phyloP scores from a whole-genome alignment of 2,113 vertebrate genomes.

The Pogonocichla stellata region DNA sequence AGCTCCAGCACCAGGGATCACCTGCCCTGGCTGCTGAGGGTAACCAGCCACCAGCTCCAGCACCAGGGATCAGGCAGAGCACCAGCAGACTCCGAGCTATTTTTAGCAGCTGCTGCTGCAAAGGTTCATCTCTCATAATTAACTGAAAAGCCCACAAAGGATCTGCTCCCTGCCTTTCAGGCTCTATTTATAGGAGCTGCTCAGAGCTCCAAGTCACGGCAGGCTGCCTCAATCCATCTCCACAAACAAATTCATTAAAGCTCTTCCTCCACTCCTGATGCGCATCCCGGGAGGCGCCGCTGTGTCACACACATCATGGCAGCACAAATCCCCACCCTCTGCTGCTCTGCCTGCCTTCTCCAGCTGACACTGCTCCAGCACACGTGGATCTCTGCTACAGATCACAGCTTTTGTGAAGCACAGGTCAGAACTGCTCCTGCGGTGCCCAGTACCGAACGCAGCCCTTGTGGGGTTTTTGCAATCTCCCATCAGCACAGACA shows the following conservation, averaged over 20 bases:
- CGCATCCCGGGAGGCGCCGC: background rate
- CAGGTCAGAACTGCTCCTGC: background rate
- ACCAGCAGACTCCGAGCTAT: conserved; percentile 6
- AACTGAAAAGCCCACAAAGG: conserved; percentile 55
- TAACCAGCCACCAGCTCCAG: background rate
- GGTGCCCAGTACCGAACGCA: background rate
- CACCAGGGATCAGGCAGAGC: background rate
- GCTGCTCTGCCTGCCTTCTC: background rate
- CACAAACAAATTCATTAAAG: conserved; percentile 40
- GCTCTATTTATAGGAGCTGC: conserved; percentile 63
- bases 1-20: too few species aligned
- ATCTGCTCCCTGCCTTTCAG: background rate
- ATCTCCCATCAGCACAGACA: background rate
- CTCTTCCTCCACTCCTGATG: background rate
- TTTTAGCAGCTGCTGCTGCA: conserved; percentile 39
- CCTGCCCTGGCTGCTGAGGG: background rate
- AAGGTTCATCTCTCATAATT: conserved; percentile 62
- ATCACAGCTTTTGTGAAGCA: background rate
- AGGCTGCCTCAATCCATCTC: conserved; percentile 28
- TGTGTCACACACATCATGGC: background rate
- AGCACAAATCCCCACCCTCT: too few species aligned
- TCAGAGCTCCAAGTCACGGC: conserved; percentile 29
- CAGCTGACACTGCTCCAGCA: fast-evolving
- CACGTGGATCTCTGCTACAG: fast-evolving
- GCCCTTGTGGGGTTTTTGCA: fast-evolving